Percentiles rank a stretch among this genome's conserved stretches.
These are phyloP conservation scores for Acanthis flammea DNA, from an alignment of 2,797 vertebrate genomes.

Conservation along the genomic window DNA sequence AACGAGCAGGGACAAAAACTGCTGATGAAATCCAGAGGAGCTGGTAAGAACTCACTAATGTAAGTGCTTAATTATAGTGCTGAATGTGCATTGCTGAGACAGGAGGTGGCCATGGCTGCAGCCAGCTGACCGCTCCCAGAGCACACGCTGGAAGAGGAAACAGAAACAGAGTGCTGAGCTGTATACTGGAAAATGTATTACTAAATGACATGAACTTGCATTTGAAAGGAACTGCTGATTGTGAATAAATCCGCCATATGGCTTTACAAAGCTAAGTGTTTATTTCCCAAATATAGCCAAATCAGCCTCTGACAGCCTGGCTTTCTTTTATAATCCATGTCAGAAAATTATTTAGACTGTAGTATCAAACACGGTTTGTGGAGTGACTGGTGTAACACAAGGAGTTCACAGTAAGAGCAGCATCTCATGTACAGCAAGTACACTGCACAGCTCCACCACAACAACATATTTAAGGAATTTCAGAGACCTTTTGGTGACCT, in stretches of 20 bases:
- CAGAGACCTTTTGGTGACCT: neutral
- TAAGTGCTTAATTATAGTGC: constrained; percentile 28
- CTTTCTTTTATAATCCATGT: constrained; percentile 52
- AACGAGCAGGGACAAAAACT: neutral
- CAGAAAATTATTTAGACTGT: constrained; percentile 26
- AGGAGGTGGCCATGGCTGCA: neutral
- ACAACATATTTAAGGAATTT: neutral
- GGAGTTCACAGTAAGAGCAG: neutral
- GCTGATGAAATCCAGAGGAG: neutral
- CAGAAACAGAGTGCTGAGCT: constrained; percentile 30
- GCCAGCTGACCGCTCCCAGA: neutral
- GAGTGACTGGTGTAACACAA: neutral
- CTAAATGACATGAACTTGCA: constrained; percentile 20
- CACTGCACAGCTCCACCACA: neutral
- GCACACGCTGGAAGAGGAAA: neutral
- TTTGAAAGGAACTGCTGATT: constrained; percentile 61
- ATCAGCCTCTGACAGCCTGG: constrained; percentile 17
- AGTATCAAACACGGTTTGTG: neutral
- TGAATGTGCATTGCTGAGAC: neutral
- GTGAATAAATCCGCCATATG: constrained; percentile 56
- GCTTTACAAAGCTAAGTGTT: constrained; percentile 51
- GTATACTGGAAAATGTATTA: constrained; percentile 49
- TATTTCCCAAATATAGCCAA: constrained; percentile 52
- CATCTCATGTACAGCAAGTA: neutral
- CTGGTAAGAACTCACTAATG: constrained; percentile 19